These are phyloP conservation scores for Drosophila bifasciata DNA, from an alignment of 1,140 invertebrate genomes.

Conservation along the genomic window DNA sequence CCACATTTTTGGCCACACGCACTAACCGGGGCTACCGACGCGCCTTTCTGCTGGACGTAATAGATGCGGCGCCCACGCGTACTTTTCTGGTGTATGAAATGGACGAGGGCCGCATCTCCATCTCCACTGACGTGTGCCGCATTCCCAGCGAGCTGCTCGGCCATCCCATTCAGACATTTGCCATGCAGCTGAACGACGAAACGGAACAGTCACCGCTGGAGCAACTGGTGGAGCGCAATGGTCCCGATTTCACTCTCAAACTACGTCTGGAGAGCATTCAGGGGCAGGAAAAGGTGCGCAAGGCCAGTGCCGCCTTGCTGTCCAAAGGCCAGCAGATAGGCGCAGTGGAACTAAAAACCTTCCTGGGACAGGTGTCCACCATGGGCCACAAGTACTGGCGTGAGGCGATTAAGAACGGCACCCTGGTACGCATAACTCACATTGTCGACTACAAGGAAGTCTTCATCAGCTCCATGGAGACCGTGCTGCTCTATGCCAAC, in stretches of 20 bases:
- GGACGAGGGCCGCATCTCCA: constrained; percentile 50
- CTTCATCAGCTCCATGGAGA: constrained; percentile 46
- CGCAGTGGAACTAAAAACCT: constrained; percentile 22
- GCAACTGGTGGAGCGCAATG: neutral
- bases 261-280: constrained; percentile 8
- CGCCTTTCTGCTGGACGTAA: constrained; percentile 48
- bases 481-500: constrained; percentile 20
- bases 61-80: constrained; percentile 12
- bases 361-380: constrained; percentile 24
- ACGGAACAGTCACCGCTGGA: neutral
- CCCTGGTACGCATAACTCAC: constrained; percentile 42
- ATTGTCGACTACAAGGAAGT: constrained; percentile 32
- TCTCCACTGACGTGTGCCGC: constrained; percentile 38
- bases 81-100: constrained; percentile 61
- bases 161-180: constrained; percentile 38
- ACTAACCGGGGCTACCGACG: constrained; percentile 52
- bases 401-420: constrained; percentile 20
- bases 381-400: constrained; percentile 54
- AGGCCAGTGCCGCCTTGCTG: constrained; percentile 12
- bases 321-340: constrained; percentile 21
- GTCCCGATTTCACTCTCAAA: constrained; percentile 22
- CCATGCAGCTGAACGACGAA: constrained; percentile 18
- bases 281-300: constrained; percentile 5
- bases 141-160: constrained; percentile 47
- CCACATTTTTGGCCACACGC: constrained; percentile 40